Percentiles rank a stretch among this genome's conserved stretches.
Conservation (phyloP, 1,140 invertebrate genomes). For the Drosophila albomicans region DNA sequence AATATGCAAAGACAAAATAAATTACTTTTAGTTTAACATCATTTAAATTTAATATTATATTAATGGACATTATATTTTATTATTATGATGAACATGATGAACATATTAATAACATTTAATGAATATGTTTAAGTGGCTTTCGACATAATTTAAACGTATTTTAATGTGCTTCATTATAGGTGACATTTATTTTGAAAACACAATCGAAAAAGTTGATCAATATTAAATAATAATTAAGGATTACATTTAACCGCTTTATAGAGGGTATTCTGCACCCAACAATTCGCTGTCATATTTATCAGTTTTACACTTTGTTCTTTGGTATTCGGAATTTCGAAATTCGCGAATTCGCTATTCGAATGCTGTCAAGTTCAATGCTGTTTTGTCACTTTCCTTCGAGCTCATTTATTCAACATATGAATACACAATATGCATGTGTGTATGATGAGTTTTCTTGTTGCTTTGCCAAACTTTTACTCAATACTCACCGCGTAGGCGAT, state of each 20-base stretch:
- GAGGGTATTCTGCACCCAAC: background rate
- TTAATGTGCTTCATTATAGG: too few relatives aligned
- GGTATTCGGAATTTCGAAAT: background rate
- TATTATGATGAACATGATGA: too few relatives aligned
- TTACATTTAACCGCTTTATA: background rate
- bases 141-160: too few relatives aligned
- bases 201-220: too few relatives aligned
- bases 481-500: conserved; percentile 22
- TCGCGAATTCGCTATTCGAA: conserved; percentile 1
- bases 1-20: too few relatives aligned
- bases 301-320: background rate
- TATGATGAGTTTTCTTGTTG: conserved; percentile 19
- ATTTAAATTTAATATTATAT: too few relatives aligned
- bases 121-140: too few relatives aligned
- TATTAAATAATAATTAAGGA: too few relatives aligned
- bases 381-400: conserved; percentile 12
- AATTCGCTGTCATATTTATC: background rate
- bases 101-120: too few relatives aligned
- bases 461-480: conserved; percentile 25
- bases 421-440: background rate
- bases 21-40: too few relatives aligned
- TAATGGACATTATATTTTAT: too few relatives aligned
- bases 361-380: conserved; percentile 40
- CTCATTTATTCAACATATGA: conserved; percentile 25
- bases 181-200: too few relatives aligned